Conservation (phyloP, 2,888 invertebrate genomes). For the Thecocarcelia acutangulata region DNA sequence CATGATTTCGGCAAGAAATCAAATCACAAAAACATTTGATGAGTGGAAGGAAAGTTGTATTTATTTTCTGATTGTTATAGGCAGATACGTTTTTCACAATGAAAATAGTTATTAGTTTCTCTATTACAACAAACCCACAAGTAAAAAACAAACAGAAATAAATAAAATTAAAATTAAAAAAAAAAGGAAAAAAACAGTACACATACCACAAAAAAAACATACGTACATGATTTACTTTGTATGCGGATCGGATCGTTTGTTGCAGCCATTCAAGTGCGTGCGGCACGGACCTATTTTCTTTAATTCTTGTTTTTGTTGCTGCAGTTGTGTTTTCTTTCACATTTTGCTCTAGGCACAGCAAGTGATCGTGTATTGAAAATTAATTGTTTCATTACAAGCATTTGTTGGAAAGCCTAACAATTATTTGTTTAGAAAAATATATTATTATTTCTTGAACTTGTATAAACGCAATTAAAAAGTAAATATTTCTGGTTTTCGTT, state of each 20-base stretch:
- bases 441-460: neutral
- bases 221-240: slow-evolving; percentile 42
- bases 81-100: slow-evolving; percentile 1
- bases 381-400: slow-evolving; percentile 62
- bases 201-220: slow-evolving; percentile 13
- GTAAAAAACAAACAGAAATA: slow-evolving; percentile 38
- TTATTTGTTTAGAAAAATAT: neutral
- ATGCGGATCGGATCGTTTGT: slow-evolving; percentile 34
- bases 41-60: slow-evolving; percentile 61
- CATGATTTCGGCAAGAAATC: slow-evolving; percentile 48
- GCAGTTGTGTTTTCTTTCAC: slow-evolving; percentile 32
- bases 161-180: slow-evolving; percentile 47
- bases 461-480: slow-evolving; percentile 12
- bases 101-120: slow-evolving; percentile 11
- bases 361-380: slow-evolving; percentile 69
- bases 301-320: slow-evolving; percentile 7
- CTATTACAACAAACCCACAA: slow-evolving; percentile 36
- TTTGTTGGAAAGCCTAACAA: slow-evolving; percentile 55
- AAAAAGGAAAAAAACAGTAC: slow-evolving; percentile 16
- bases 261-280: slow-evolving; percentile 61
- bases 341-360: slow-evolving; percentile 61
- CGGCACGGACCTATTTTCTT: slow-evolving; percentile 55
- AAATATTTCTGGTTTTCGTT: neutral
- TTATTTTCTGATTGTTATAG: slow-evolving; percentile 34
- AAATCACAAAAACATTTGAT: slow-evolving; percentile 35